Evolutionary conservation across 1,140 invertebrate genomes (phyloP).

Genomic region (Caenorhabditis inopinata): DNA sequence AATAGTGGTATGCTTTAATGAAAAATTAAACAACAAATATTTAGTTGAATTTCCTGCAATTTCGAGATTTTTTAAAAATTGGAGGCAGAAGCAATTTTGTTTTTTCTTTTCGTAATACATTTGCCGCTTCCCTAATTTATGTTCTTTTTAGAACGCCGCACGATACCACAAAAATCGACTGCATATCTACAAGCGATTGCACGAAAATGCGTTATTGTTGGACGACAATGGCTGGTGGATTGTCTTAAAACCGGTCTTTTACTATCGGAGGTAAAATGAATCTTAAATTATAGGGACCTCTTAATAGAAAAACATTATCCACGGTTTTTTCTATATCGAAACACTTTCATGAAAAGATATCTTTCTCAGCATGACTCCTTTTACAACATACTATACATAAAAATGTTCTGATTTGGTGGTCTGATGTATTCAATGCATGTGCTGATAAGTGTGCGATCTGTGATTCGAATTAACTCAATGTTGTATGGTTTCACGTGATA

Average conservation of each 20-base stretch:
- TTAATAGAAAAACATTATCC: too few relatives aligned
- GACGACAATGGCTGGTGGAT: not conserved
- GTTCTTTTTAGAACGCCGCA: not conserved
- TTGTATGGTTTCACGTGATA: not conserved
- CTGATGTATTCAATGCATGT: not conserved
- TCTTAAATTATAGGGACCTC: too few relatives aligned
- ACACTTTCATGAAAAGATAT: too few relatives aligned
- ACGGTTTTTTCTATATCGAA: too few relatives aligned
- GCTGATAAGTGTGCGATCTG: conserved; percentile 19
- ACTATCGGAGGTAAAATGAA: not conserved
- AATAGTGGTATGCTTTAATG: conserved; percentile 8
- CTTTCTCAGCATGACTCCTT: too few relatives aligned
- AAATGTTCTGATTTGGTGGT: not conserved
- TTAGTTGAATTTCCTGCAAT: too few relatives aligned
- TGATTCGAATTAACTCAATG: not conserved
- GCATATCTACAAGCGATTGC: conserved; percentile 2
- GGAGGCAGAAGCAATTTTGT: too few relatives aligned
- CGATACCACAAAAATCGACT: not conserved
- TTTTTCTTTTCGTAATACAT: too few relatives aligned
- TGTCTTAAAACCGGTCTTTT: not conserved
- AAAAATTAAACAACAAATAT: too few relatives aligned
- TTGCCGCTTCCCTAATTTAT: too few relatives aligned
- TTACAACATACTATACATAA: not conserved
- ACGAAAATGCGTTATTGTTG: not conserved
- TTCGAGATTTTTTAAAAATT: too few relatives aligned